Evolutionary conservation across 2,797 vertebrate genomes (phyloP), one percentile per base, ranked within the genome.

Genomic region (Gambelia wislizenii): DNA sequence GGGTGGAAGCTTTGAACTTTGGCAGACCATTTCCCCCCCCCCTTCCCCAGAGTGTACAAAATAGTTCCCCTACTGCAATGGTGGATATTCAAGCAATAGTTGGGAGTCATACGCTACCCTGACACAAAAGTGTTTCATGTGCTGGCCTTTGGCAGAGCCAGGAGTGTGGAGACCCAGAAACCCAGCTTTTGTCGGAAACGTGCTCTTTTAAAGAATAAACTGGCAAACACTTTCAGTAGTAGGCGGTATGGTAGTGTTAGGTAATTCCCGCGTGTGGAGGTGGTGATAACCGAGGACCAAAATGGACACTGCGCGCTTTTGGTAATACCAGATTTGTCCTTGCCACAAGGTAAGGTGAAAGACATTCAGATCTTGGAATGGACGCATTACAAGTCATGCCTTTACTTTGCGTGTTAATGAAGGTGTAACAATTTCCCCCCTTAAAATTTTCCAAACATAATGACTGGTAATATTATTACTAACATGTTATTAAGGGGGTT

Each of bases 81-180:
- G 47, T 22, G 61, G 36, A 5, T 18, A 1, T 0, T 42, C 4
- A 47, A 54, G n/a, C 1, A 8, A 44, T 2, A 10, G 39, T 0
- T 0, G 47, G n/a, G 36, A 42, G 30, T 42, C 70, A n/a, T 27
- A 18, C 33, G 54, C 8, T 10, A 1, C 0, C 18, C 33, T 10
- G 25, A 59, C 52, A n/a, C 42, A 36, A 89, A 16, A 10, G 10
- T 4, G 39, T 10, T 61, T 44, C 12, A 3, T 6, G 0, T 18
- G 42, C 4, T 16, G 13, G 3, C 70, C 27, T 75, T 36, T 56
- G 13, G n/a, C 47, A 74, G 2, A 20, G 10, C n/a, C 25, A 9
- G 8, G 72, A 44, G 16, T 3, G 20, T 9, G 7, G 33, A 42
- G 70, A 27, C 27, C 3, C 25, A 44, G 52, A 61, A 44, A 42